phyloP scores from a whole-genome alignment of 2,797 vertebrate species.

The Sus cebifrons region DNA sequence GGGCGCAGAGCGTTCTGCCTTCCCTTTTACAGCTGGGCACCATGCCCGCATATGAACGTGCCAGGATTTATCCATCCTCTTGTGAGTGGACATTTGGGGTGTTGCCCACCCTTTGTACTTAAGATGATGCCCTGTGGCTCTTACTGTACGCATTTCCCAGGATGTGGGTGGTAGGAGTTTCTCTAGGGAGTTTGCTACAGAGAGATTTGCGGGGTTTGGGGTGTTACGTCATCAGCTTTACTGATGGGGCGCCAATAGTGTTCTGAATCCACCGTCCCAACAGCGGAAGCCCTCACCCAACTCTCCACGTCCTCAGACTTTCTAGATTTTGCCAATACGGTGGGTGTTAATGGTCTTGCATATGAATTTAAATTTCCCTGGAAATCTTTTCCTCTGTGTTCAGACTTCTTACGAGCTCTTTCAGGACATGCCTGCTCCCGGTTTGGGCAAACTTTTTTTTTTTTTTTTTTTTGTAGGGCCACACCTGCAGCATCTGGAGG shows the following conservation, averaged over 20 bases:
- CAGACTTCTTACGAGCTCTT: neutral
- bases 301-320: neutral
- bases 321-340: neutral
- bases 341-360: neutral
- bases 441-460: neutral
- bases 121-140: rapidly evolving
- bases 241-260: rapidly evolving
- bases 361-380: neutral
- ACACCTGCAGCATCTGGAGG: too few relatives aligned
- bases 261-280: too few relatives aligned
- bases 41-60: rapidly evolving
- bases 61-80: too few relatives aligned
- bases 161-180: neutral
- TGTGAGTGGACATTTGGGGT: neutral
- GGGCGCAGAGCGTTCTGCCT: rapidly evolving
- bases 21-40: neutral
- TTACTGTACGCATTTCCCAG: rapidly evolving
- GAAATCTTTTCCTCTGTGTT: neutral
- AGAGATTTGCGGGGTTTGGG: neutral
- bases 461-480: too few relatives aligned
- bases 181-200: neutral
- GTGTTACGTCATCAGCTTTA: too few relatives aligned
- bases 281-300: rapidly evolving
- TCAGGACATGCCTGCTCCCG: neutral
- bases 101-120: neutral